Evolutionary conservation across 2,888 invertebrate species (phyloP), one percentile per base, ranked within the genome.

Genomic region (Athalia circularis): DNA sequence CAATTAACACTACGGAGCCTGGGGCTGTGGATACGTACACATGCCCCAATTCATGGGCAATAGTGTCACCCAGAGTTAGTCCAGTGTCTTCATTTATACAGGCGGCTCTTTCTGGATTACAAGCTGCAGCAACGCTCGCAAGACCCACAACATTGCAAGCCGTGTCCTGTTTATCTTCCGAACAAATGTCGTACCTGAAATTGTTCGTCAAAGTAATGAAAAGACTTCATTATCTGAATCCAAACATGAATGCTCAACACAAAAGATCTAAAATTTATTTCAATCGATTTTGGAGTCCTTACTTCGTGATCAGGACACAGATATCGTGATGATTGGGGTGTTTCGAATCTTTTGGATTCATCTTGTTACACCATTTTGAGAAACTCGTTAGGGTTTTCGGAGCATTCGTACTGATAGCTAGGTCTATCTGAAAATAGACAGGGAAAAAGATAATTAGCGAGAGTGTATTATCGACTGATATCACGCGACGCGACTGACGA

Each of bases 61-160:
- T 95, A 82, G 97, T 97, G 91, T 96, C 95, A 47, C 97, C 97
- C 78, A 97, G 92, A 88, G 96, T 94, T 83, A 97, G 95, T 82
- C 97, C 97, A 88, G 95, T 96, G 91, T 97, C 97, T 90, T 97
- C 97, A 89, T 96, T 97, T 86, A 98, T 96, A 87, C 95, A 96
- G 89, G 97, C 97, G 87, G 96, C 96, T 83, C 95, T 93, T 85
- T 94, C 94, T 5, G 95, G 94, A 88, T 95, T 95, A 90, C 97
- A 97, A 94, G 97, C 96, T 74, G 97, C 96, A 0, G 95, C 95
- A 82, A 97, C 96, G 91, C 96, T 96, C 52, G 97, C 97, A 86
- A 98, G 94, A 48, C 97, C 97, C 85, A 97, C 92, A 0, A 97
- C 96, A 88, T 94, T 94, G 91, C 90, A 92, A 82, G 84, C 83